Conservation (phyloP, 1,140 invertebrate genomes). For the Drosophila willistoni region DNA sequence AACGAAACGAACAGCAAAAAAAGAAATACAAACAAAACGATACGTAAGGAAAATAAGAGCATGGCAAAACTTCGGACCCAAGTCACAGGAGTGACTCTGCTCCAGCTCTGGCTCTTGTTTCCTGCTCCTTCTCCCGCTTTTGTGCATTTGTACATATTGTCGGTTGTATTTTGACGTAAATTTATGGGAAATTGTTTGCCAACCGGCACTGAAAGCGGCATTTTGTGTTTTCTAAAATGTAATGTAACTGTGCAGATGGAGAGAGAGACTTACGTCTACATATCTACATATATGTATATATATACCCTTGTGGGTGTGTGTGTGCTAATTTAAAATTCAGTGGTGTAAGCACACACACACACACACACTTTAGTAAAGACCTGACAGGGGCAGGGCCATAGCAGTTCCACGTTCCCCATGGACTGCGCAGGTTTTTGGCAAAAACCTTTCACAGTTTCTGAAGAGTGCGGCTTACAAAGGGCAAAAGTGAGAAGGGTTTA, state of each 20-base stretch:
- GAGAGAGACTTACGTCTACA: background rate
- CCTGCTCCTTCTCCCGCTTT: conserved; percentile 20
- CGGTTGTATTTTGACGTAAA: conserved; percentile 69
- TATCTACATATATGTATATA: background rate
- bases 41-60: conserved; percentile 20
- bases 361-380: conserved; percentile 12
- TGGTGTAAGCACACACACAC: conserved; percentile 39
- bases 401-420: conserved; percentile 28
- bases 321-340: conserved; percentile 57
- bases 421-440: conserved; percentile 38
- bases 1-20: conserved; percentile 56
- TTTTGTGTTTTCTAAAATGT: conserved; percentile 78
- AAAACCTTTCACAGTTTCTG: background rate
- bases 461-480: background rate
- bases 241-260: conserved; percentile 48
- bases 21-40: conserved; percentile 21
- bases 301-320: conserved; percentile 14
- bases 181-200: conserved; percentile 77
- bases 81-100: conserved; percentile 8
- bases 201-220: conserved; percentile 55
- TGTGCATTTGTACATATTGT: conserved; percentile 66
- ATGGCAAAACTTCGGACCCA: conserved; percentile 29
- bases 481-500: conserved; percentile 49
- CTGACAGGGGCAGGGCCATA: background rate
- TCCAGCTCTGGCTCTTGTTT: background rate